Conservation (phyloP, 2,113 vertebrate species). For the Motacilla tschutschensis region DNA sequence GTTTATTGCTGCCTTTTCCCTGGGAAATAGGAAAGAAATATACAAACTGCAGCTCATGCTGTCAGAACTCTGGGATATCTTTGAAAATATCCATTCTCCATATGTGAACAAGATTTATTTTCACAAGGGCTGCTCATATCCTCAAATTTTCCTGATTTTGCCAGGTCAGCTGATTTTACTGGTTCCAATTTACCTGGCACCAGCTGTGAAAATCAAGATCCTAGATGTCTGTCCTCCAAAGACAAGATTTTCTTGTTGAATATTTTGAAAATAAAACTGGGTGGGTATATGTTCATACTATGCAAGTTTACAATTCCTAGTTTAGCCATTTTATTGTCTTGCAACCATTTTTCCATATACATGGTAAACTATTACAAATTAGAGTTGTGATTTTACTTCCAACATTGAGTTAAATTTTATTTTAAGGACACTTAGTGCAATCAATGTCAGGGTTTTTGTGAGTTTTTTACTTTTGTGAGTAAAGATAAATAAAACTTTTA, state of each 20-base stretch:
- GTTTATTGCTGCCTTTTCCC: background rate
- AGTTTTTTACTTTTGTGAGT: background rate
- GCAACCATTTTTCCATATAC: background rate
- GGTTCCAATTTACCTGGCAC: background rate
- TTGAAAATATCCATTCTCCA: background rate
- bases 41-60: background rate
- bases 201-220: background rate
- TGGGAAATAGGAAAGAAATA: background rate
- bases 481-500: conserved; percentile 12
- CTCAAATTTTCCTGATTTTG: background rate
- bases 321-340: background rate
- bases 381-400: background rate
- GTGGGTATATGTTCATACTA: too few relatives aligned
- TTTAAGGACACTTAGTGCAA: background rate
- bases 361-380: background rate
- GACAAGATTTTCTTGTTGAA: background rate
- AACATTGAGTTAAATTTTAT: background rate
- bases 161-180: background rate
- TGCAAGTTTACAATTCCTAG: background rate
- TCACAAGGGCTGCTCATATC: background rate
- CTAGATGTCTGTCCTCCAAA: background rate
- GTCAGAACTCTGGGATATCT: background rate
- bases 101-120: background rate
- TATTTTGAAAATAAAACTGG: background rate
- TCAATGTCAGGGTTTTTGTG: background rate